phyloP scores from a whole-genome alignment of 2,113 vertebrate species.

The Cinclus cinclus region DNA sequence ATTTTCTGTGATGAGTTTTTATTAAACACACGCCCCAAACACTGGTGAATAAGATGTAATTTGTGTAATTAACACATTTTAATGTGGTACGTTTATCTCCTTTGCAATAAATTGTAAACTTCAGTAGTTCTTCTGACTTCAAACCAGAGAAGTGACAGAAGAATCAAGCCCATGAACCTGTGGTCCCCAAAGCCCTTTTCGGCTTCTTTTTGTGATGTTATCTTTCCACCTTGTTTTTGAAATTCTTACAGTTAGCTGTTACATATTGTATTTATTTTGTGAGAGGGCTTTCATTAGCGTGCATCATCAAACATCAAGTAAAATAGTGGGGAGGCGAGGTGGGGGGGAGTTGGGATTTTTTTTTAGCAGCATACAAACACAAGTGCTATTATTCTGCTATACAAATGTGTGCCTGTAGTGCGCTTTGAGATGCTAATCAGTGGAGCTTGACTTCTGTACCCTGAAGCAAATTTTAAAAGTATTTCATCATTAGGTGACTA shows the following conservation, averaged over 20 bases:
- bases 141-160: background rate
- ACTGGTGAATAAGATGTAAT: background rate
- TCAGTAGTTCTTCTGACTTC: background rate
- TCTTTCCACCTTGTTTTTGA: background rate
- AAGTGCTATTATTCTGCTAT: conserved; percentile 49
- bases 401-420: conserved; percentile 62
- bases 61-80: background rate
- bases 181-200: background rate
- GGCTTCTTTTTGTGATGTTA: background rate
- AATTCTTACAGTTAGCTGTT: background rate
- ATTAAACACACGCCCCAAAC: background rate
- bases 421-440: conserved; percentile 70
- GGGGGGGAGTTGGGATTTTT: background rate
- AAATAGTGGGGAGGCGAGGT: background rate
- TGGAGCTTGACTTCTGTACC: conserved; percentile 75
- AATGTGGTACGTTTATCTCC: background rate
- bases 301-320: background rate
- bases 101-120: background rate
- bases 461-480: conserved; percentile 58
- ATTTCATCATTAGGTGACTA: conserved; percentile 54
- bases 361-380: background rate
- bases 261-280: background rate
- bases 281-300: background rate
- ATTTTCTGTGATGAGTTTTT: background rate
- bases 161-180: background rate